Evolutionary conservation across 2,113 vertebrate species (phyloP), one percentile per base, ranked within the genome.

Genomic region (Apteryx owenii): DNA sequence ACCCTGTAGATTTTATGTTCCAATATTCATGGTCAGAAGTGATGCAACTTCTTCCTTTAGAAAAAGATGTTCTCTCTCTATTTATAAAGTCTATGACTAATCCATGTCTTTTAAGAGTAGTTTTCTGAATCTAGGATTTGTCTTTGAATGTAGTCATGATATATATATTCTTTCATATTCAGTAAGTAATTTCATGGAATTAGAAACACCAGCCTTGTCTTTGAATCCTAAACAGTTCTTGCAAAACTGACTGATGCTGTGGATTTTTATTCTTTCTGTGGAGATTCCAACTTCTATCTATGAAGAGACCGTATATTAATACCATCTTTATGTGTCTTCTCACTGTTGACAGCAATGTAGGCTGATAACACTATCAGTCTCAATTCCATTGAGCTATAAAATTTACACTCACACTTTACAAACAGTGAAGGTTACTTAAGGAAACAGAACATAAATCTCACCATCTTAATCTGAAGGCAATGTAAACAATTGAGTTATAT

Each of bases 231-330:
- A 86, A 70, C 56, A 73, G 26, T 29, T 69, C n/a, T 64, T 69
- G 42, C 3, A 65, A 51, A 40, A 31, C 16, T 2, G 0, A 46
- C 2, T 31, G 23, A 20, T 65, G 15, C 0, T 64, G 10, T 64
- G 31, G 7, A 64, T 66, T 82, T 76, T 81, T 40, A 90, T 26
- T 44, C 10, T 60, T 68, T 72, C 36, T 60, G 29, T 40, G 26
- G n/a, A 70, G 17, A 46, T 6, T 60, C 26, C 12, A 48, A 20
- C 9, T 69, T 88, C 23, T 69, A 38, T 13, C 44, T 58, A 23
- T 38, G 64, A 80, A 51, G 13, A 85, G 10, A 54, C 8, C 50
- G 13, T 18, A 3, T 28, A 15, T 28, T 62, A 56, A 66, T 66
- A 38, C 0, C 4, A 25, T 38, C 7, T 38, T 86, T 73, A 7